Percentiles rank a stretch among this genome's conserved stretches.
Evolutionary conservation across 1,140 invertebrate genomes (phyloP).

Genomic region (Drosophila ironensis): DNA sequence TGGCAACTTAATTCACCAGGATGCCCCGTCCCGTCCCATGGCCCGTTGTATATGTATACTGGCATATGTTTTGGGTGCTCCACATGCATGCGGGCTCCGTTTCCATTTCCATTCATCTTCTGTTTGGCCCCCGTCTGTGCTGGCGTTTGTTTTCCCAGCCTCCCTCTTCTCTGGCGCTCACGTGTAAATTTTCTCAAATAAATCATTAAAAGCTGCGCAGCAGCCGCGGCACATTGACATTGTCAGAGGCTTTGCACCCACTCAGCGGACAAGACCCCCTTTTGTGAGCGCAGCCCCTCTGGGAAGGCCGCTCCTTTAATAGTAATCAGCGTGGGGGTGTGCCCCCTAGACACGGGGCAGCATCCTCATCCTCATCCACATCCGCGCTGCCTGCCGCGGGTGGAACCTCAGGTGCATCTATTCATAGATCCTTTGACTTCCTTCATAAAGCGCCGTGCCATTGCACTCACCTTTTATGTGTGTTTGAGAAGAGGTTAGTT

Average conservation of each 20-base stretch:
- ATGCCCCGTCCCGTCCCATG: neutral
- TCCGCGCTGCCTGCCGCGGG: constrained; percentile 14
- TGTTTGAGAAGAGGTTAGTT: constrained; percentile 63
- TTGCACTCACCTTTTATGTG: constrained; percentile 56
- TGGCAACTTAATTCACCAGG: constrained; percentile 73
- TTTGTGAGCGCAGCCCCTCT: constrained; percentile 2
- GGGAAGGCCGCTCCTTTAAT: constrained; percentile 62
- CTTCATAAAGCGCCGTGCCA: constrained; percentile 72
- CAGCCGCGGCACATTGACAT: constrained; percentile 69
- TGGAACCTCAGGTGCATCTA: constrained; percentile 42
- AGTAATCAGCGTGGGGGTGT: constrained; percentile 73
- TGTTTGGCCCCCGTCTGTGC: constrained; percentile 28
- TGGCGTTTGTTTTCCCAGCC: constrained; percentile 46
- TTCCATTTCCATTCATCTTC: constrained; percentile 64
- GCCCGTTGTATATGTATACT: no score
- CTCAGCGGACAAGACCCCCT: neutral
- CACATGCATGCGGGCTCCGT: constrained; percentile 14
- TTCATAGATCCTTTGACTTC: constrained; percentile 63
- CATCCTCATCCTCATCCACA: constrained; percentile 27
- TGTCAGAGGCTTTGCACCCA: constrained; percentile 49
- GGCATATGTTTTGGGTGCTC: constrained; percentile 13
- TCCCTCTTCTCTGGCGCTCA: constrained; percentile 49
- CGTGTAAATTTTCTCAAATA: constrained; percentile 80
- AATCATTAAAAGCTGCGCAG: constrained; percentile 75
- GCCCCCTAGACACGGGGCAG: constrained; percentile 58